These are phyloP conservation scores for Netta rufina DNA, from an alignment of 2,797 vertebrate species.

Conservation along the genomic window DNA sequence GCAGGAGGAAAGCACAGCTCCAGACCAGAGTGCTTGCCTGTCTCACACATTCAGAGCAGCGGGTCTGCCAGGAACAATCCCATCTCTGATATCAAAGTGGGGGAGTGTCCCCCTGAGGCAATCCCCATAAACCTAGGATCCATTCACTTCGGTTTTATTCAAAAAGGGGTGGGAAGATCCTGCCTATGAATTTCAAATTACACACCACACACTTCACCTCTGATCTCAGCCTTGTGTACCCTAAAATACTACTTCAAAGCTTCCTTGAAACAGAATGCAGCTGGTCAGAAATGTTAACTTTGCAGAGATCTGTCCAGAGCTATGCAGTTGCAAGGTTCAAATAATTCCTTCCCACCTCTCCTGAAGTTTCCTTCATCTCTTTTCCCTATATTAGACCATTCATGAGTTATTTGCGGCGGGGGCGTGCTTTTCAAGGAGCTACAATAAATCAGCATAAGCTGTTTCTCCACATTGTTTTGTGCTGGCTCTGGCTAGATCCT, in stretches of 20 bases:
- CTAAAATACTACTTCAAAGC: conserved; percentile 22
- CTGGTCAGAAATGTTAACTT: neutral
- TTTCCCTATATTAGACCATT: neutral
- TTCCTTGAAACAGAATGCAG: conserved; percentile 27
- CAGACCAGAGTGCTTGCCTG: neutral
- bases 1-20: neutral
- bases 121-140: neutral
- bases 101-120: neutral
- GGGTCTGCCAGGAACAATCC: neutral
- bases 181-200: neutral
- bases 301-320: neutral
- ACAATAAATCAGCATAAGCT: conserved; percentile 53
- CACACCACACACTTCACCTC: neutral
- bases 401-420: neutral
- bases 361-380: conserved; percentile 45
- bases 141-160: neutral
- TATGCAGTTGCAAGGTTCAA: neutral
- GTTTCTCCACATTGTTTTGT: conserved; percentile 28
- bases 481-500: conserved; percentile 27
- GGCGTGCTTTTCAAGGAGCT: neutral
- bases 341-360: neutral
- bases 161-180: neutral
- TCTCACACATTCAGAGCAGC: neutral
- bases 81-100: neutral
- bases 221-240: neutral